phyloP scores from a whole-genome alignment of 2,113 vertebrate genomes.

The Fregetta grallaria region DNA sequence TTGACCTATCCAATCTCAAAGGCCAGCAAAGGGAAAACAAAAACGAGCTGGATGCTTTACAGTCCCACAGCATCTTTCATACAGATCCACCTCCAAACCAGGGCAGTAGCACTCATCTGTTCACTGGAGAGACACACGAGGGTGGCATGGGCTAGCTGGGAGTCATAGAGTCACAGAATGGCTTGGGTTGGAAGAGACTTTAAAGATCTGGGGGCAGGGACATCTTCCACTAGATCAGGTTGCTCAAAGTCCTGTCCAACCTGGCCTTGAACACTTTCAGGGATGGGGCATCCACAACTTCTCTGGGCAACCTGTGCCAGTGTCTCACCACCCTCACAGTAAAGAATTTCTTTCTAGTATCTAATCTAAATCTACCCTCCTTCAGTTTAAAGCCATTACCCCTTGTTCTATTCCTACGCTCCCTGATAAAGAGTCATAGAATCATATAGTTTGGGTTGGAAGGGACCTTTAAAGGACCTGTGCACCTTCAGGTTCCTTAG shows the following conservation, averaged over 20 bases:
- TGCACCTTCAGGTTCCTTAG: no score
- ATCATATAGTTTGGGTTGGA: no score
- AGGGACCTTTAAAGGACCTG: no score
- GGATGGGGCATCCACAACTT: no score
- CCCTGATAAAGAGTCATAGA: not conserved
- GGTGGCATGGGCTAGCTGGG: not conserved
- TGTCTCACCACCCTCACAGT: no score
- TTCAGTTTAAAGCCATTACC: not conserved
- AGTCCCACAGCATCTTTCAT: not conserved
- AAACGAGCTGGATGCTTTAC: not conserved
- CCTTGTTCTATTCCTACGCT: not conserved
- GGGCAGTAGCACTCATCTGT: not conserved
- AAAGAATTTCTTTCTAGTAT: no score
- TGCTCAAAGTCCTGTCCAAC: no score
- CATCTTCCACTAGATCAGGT: no score
- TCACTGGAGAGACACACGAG: not conserved
- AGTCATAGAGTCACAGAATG: not conserved
- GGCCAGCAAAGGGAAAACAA: not conserved
- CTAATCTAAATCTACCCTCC: not conserved
- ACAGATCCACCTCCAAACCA: not conserved
- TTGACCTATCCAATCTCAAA: not conserved
- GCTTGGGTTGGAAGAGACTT: not conserved
- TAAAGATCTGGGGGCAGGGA: not conserved
- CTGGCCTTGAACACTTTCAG: no score
- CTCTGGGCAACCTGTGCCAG: no score